Base-by-base conservation (phyloP, 2,113 vertebrate species). In the Percopsis transmontana region DNA sequence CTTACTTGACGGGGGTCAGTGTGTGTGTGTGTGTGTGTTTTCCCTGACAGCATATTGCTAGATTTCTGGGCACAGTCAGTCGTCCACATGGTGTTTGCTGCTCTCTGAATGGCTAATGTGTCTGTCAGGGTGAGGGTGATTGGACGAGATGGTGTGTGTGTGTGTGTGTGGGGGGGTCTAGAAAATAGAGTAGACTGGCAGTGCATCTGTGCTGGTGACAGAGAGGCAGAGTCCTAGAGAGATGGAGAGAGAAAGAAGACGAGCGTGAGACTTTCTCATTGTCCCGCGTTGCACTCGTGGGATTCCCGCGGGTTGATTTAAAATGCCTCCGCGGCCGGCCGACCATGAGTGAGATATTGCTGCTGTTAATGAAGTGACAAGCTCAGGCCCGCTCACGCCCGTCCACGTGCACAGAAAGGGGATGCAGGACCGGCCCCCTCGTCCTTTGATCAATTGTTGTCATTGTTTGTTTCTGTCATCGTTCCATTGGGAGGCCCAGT, bases 1-100 rank as follows among this genome's bases (percentile, higher is more conserved):
- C 84, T 90, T 86, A 33, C 74, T 72, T 85, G 88, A 88, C 79
- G 65, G 68, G 70, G 85, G 84, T 90, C 84, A 82, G 11, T 75
- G 71, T 83, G 73, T 83, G 70, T 74, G n/a, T 54, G 42, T 63
- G 72, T 42, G 42, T 42, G 56, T 65, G 59, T 66, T 72, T 44
- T 40, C 63, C 53, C 60, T 72, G 66, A 76, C 64, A 82, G 78
- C 84, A 86, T 86, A 83, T 83, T 87, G 85, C 84, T 83, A 58
- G 69, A 77, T 83, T 89, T 90, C 87, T 87, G 87, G 85, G 88
- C 85, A 83, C 81, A 68, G 67, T 74, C 76, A 33, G 19, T 54
- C 54, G 77, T 84, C 84, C 85, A 83, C 87, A 89, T 90, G 84
- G 85, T 1, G 79, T 61, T 66, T 41, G 73, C 38, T 38, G 61